phyloP scores from a whole-genome alignment of 2,888 invertebrate genomes.

The Cosmia pyralina region DNA sequence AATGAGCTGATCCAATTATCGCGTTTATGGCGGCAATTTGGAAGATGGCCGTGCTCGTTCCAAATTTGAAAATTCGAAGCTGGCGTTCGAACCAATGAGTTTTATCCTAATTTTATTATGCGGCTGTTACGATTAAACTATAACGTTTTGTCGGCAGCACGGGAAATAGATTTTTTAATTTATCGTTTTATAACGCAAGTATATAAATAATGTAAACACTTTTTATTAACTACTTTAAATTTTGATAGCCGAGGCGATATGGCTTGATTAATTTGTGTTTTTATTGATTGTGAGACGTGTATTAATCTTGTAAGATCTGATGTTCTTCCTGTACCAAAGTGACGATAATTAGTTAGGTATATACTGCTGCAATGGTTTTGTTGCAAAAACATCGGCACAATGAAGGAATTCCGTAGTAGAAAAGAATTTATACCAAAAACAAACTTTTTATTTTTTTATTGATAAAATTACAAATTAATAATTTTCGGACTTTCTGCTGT shows the following conservation, averaged over 20 bases:
- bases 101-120: conserved; percentile 84
- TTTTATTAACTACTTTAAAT: conserved; percentile 59
- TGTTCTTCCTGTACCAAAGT: conserved; percentile 18
- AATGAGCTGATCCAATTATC: conserved; percentile 87
- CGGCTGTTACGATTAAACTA: conserved; percentile 73
- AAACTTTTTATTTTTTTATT: too few relatives aligned
- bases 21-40: conserved; percentile 86
- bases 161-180: conserved; percentile 68
- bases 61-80: conserved; percentile 84
- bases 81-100: conserved; percentile 84
- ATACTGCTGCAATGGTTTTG: background rate
- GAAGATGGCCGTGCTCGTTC: conserved; percentile 84
- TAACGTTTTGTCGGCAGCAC: conserved; percentile 64
- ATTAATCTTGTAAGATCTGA: conserved; percentile 32
- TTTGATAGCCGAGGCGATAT: conserved; percentile 56
- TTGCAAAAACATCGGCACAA: too few relatives aligned
- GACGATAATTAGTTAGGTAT: background rate
- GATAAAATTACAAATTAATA: too few relatives aligned
- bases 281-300: conserved; percentile 54
- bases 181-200: conserved; percentile 64
- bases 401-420: too few relatives aligned
- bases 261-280: conserved; percentile 55
- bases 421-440: too few relatives aligned
- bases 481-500: too few relatives aligned
- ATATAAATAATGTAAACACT: conserved; percentile 67